A percentile compares a stretch with the other conserved stretches of the same genome.
These are phyloP conservation scores for Nemoura dubitans DNA, from an alignment of 2,888 invertebrate species.

Conservation along the genomic window DNA sequence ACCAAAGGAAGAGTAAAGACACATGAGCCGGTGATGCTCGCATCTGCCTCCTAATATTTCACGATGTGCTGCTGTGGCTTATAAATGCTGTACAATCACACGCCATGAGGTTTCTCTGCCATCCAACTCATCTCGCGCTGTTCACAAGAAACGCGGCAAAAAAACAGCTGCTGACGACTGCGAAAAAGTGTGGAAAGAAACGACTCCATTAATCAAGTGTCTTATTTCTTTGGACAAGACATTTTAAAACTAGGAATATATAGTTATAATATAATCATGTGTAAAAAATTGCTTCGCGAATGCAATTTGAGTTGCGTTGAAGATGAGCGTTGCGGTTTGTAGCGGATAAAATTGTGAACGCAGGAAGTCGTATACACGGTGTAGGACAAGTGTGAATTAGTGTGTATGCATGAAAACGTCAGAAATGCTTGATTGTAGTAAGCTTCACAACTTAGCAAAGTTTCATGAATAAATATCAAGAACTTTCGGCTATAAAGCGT, in stretches of 20 bases:
- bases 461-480: too few relatives aligned
- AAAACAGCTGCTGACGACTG: slow-evolving; percentile 24
- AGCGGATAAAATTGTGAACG: too few relatives aligned
- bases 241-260: background rate
- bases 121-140: background rate
- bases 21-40: background rate
- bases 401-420: too few relatives aligned
- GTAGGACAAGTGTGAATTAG: too few relatives aligned
- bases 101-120: background rate
- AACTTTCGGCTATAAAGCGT: too few relatives aligned
- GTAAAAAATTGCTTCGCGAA: too few relatives aligned
- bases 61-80: slow-evolving; percentile 1
- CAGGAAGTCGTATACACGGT: too few relatives aligned
- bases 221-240: background rate
- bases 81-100: slow-evolving; percentile 17
- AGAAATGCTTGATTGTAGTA: too few relatives aligned
- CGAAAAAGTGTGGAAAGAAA: slow-evolving; percentile 7
- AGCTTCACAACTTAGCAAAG: too few relatives aligned
- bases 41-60: slow-evolving; percentile 21
- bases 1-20: background rate
- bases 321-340: too few relatives aligned
- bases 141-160: background rate
- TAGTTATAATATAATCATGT: too few relatives aligned
- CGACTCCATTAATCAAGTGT: background rate
- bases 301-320: too few relatives aligned